Evolutionary conservation across 2,113 vertebrate genomes (phyloP).

Genomic region (Macroglossus sobrinus): DNA sequence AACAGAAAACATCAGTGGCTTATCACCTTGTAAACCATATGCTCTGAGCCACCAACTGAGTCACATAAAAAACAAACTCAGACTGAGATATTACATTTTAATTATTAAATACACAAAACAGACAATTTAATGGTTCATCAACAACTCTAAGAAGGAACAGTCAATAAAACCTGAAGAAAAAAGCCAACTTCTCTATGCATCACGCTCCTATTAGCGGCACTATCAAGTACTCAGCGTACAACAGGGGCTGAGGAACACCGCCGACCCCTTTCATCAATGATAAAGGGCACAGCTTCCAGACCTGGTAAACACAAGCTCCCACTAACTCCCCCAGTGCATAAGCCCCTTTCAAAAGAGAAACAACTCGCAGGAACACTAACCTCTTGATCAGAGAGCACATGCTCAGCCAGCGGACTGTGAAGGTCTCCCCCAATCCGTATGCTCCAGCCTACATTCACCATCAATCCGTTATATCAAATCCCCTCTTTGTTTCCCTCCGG

Average conservation of each 20-base stretch:
- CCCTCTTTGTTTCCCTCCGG: conserved; percentile 65
- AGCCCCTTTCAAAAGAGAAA: conserved; percentile 75
- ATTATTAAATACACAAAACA: conserved; percentile 30
- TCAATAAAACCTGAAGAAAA: conserved; percentile 41
- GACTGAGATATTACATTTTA: background rate
- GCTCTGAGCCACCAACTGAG: background rate
- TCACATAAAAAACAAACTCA: conserved; percentile 33
- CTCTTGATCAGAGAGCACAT: conserved; percentile 71
- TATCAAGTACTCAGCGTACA: conserved; percentile 49
- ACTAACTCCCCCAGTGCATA: conserved; percentile 76
- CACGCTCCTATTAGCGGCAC: background rate
- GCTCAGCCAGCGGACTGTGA: conserved; percentile 69
- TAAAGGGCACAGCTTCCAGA: conserved; percentile 61
- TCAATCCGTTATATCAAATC: conserved; percentile 73
- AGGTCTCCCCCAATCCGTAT: conserved; percentile 21
- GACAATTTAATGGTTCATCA: conserved; percentile 5
- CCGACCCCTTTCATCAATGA: conserved; percentile 70
- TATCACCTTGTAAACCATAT: conserved; percentile 38
- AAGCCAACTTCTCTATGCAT: conserved; percentile 32
- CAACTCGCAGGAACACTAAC: conserved; percentile 74
- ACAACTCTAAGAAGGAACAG: background rate
- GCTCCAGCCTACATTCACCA: conserved; percentile 66
- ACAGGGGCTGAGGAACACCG: conserved; percentile 64
- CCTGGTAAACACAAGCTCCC: conserved; percentile 79
- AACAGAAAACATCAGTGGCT: conserved; percentile 64